Evolutionary conservation across 2,888 invertebrate genomes (phyloP).

Genomic region (Drosophila birchii): DNA sequence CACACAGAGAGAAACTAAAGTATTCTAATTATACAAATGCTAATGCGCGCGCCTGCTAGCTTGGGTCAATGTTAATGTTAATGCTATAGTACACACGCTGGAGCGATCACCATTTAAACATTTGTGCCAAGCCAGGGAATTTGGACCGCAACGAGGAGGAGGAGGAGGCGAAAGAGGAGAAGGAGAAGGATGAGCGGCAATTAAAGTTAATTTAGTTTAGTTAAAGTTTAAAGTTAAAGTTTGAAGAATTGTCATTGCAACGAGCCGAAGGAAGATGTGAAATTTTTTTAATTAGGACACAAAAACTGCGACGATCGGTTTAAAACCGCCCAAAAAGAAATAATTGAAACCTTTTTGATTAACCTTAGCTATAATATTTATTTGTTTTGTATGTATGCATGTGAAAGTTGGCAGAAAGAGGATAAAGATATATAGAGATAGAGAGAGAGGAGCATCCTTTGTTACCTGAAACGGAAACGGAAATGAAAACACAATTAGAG

Average conservation of each 20-base stretch:
- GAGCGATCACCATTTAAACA: slow-evolving; percentile 53
- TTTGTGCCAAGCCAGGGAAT: slow-evolving; percentile 65
- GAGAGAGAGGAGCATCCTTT: slow-evolving; percentile 22
- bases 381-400: slow-evolving; percentile 70
- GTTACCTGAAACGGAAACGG: slow-evolving; percentile 49
- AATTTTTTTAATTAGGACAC: slow-evolving; percentile 25
- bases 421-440: background rate
- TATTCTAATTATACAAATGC: slow-evolving; percentile 77
- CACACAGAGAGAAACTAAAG: slow-evolving; percentile 52
- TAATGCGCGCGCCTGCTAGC: slow-evolving; percentile 54
- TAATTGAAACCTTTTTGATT: slow-evolving; percentile 30
- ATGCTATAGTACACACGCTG: slow-evolving; percentile 52
- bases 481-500: slow-evolving; percentile 12
- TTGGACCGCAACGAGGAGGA: background rate
- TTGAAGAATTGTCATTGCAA: slow-evolving; percentile 17
- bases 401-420: slow-evolving; percentile 29
- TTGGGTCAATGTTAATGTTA: slow-evolving; percentile 66
- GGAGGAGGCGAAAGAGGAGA: background rate
- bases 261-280: background rate
- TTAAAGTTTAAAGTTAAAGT: slow-evolving; percentile 58
- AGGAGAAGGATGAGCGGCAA: slow-evolving; percentile 11
- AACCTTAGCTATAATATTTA: slow-evolving; percentile 76
- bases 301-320: slow-evolving; percentile 69
- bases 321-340: slow-evolving; percentile 63
- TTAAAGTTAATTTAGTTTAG: slow-evolving; percentile 65